Conservation (phyloP, 2,888 invertebrate genomes). For the Stenichneumon culpator region DNA sequence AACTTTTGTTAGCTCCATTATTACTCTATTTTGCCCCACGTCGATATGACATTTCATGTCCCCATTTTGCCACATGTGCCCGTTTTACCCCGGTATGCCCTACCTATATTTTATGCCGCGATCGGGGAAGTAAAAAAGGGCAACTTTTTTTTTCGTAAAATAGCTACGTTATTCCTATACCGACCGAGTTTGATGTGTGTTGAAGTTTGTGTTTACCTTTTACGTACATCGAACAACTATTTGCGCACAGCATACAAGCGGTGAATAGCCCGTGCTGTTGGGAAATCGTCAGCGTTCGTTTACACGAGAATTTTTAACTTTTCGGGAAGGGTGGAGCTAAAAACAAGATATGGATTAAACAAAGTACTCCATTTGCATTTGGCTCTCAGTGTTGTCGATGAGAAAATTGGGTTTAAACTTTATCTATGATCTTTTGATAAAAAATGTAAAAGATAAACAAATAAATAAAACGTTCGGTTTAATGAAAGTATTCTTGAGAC, state of each 20-base stretch:
- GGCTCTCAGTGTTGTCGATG: not conserved
- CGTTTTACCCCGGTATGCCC: too few relatives aligned
- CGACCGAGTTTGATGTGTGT: not conserved
- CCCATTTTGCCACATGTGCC: too few relatives aligned
- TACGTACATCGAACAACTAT: constrained; percentile 23
- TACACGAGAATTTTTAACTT: not conserved
- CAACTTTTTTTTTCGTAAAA: not conserved
- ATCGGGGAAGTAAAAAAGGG: not conserved
- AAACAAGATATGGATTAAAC: not conserved
- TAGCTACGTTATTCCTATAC: not conserved
- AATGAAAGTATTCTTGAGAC: too few relatives aligned
- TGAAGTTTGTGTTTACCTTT: constrained; percentile 3
- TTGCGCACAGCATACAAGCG: constrained; percentile 10
- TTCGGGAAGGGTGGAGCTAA: not conserved
- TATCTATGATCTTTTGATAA: not conserved
- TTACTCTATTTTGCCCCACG: too few relatives aligned
- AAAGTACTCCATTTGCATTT: not conserved
- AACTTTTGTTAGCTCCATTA: too few relatives aligned
- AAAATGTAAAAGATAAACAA: too few relatives aligned
- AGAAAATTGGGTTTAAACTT: not conserved
- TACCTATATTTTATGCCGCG: not conserved
- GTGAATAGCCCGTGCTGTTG: not conserved
- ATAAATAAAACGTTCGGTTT: too few relatives aligned
- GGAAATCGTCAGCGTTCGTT: constrained; percentile 24
- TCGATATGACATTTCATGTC: too few relatives aligned